Percentiles rank a stretch among this genome's conserved stretches.
These are phyloP conservation scores for Hofmannophila pseudospretella DNA, from an alignment of 2,888 invertebrate genomes.

Conservation along the genomic window DNA sequence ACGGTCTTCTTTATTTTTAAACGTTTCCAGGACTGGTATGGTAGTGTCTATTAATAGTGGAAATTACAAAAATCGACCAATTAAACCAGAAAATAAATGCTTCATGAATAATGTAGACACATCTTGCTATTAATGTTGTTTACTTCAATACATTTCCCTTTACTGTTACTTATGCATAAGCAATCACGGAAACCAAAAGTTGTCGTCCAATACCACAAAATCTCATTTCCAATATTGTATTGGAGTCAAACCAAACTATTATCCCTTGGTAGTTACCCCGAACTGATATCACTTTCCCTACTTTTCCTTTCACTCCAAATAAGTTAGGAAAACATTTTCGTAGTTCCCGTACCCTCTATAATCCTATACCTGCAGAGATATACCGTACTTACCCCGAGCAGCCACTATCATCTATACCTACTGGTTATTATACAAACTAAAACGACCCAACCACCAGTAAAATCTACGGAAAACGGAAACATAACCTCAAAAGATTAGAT, in stretches of 20 bases:
- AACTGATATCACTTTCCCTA: slow-evolving; percentile 58
- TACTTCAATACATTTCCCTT: too few species aligned
- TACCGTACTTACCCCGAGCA: slow-evolving; percentile 70
- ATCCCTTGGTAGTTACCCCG: slow-evolving; percentile 9
- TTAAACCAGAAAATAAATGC: too few species aligned
- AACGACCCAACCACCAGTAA: slow-evolving; percentile 18
- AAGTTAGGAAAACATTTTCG: slow-evolving; percentile 75
- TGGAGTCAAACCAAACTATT: slow-evolving; percentile 7
- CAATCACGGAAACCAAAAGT: not conserved
- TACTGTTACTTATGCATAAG: too few species aligned
- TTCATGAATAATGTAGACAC: too few species aligned
- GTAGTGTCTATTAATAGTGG: too few species aligned
- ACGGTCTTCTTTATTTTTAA: too few species aligned
- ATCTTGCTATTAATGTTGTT: too few species aligned
- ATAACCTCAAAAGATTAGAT: slow-evolving; percentile 12
- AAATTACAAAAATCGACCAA: too few species aligned
- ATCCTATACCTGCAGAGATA: slow-evolving; percentile 75
- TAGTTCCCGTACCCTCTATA: slow-evolving; percentile 63
- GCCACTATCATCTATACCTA: slow-evolving; percentile 75
- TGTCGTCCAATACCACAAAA: not conserved
- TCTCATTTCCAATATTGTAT: slow-evolving; percentile 9
- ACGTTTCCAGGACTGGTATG: too few species aligned
- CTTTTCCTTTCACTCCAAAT: slow-evolving; percentile 72
- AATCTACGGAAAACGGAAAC: slow-evolving; percentile 15
- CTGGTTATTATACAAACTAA: slow-evolving; percentile 18